Percentiles rank a stretch among this genome's conserved stretches.
Conservation (phyloP, 92 coral and sea anemone species). For the Phymanthus crucifer region DNA sequence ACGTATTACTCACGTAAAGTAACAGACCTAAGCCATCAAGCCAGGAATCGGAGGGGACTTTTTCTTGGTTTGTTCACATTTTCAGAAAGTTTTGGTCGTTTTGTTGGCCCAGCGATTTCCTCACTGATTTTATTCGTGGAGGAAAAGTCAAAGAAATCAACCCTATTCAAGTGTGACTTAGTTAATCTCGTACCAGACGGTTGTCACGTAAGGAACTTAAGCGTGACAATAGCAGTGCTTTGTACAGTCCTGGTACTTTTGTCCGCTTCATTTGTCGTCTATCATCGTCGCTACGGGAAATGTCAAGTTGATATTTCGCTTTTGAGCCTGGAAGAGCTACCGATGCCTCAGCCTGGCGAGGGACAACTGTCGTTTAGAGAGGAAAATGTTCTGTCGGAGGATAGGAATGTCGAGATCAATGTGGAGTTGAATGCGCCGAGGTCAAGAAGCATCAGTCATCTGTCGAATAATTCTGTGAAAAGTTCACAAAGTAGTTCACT, state of each 20-base stretch:
- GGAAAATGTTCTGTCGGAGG: background rate
- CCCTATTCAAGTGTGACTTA: constrained; percentile 30
- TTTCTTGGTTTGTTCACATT: constrained; percentile 86
- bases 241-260: constrained; percentile 54
- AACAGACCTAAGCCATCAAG: constrained; percentile 91
- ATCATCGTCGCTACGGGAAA: constrained; percentile 82
- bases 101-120: constrained; percentile 77
- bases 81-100: constrained; percentile 90
- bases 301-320: constrained; percentile 59
- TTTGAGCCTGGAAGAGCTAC: constrained; percentile 52
- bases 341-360: constrained; percentile 49
- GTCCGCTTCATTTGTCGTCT: constrained; percentile 58
- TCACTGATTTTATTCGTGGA: constrained; percentile 58
- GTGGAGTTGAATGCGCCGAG: constrained; percentile 1
- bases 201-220: constrained; percentile 72
- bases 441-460: constrained; percentile 14
- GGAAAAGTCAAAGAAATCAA: constrained; percentile 28
- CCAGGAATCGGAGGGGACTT: constrained; percentile 88
- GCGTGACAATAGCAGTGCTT: constrained; percentile 63
- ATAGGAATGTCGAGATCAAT: constrained; percentile 8
- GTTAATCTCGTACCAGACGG: constrained; percentile 50
- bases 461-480: constrained; percentile 14
- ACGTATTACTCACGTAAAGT: constrained; percentile 90
- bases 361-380: constrained; percentile 38
- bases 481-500: constrained; percentile 16